These are phyloP conservation scores for Gastracanthus pulcherrimus DNA, from an alignment of 2,888 invertebrate species.

Conservation along the genomic window DNA sequence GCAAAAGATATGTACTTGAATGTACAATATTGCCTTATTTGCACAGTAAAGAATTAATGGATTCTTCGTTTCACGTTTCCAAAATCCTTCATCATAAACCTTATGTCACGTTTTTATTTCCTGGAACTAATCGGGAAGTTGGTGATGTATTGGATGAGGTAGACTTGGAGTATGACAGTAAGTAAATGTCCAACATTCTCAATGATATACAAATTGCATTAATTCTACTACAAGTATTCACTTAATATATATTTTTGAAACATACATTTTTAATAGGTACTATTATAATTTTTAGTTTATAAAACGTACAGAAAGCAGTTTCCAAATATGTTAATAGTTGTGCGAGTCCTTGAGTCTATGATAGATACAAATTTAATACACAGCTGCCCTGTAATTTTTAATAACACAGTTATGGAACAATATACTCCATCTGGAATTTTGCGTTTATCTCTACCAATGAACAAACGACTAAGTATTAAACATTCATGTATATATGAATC, in stretches of 20 bases:
- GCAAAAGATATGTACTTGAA: background rate
- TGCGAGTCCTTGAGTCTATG: background rate
- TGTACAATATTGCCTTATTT: background rate
- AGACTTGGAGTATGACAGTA: background rate
- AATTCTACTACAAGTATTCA: background rate
- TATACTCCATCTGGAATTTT: background rate
- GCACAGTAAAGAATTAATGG: background rate
- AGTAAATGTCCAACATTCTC: background rate
- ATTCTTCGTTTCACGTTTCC: conserved; percentile 4
- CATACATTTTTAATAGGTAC: no score
- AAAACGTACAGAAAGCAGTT: background rate
- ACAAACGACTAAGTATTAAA: background rate
- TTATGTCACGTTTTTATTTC: background rate
- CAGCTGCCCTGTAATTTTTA: background rate
- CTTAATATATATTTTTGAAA: no score
- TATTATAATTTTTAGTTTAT: background rate
- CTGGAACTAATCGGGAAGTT: background rate
- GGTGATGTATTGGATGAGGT: background rate
- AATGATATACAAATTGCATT: background rate
- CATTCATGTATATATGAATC: background rate
- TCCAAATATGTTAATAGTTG: background rate
- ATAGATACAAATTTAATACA: background rate
- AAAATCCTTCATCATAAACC: background rate
- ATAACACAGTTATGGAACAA: background rate
- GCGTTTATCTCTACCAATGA: background rate